Conservation (phyloP, 2,797 vertebrate species). For the Tadarida brasiliensis region DNA sequence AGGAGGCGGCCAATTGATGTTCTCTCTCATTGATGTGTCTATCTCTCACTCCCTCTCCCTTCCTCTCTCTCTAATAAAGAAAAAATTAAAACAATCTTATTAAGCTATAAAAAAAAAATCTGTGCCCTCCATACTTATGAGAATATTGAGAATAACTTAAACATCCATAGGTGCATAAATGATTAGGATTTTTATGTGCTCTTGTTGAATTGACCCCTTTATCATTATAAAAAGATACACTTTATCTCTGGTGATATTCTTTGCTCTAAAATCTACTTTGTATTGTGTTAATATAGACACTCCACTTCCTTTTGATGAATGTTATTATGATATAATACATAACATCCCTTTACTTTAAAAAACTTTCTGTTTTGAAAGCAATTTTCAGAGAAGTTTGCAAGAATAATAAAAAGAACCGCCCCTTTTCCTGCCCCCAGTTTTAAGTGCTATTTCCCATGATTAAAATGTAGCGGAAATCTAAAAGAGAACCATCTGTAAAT, state of each 20-base stretch:
- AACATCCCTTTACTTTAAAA: neutral
- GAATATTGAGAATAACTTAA: neutral
- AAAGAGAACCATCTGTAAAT: too few species aligned
- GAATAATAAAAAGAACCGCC: neutral
- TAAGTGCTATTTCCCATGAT: neutral
- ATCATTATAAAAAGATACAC: neutral
- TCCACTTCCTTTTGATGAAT: neutral
- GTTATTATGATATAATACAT: neutral
- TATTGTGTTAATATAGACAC: neutral
- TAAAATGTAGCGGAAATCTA: neutral
- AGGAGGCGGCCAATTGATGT: too few species aligned
- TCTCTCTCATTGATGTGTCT: too few species aligned
- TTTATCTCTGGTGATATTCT: neutral
- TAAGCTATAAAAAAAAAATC: neutral
- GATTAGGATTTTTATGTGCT: neutral
- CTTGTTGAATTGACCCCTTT: neutral
- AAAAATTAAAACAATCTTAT: too few species aligned
- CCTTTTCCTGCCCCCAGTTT: too few species aligned
- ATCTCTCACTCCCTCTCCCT: too few species aligned
- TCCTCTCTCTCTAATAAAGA: too few species aligned
- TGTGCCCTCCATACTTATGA: neutral
- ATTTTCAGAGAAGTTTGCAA: neutral
- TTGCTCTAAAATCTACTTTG: neutral
- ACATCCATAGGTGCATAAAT: neutral
- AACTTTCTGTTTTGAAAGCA: neutral